Evolutionary conservation across 1,140 invertebrate species (phyloP).

Genomic region (Drosophila kikkawai): DNA sequence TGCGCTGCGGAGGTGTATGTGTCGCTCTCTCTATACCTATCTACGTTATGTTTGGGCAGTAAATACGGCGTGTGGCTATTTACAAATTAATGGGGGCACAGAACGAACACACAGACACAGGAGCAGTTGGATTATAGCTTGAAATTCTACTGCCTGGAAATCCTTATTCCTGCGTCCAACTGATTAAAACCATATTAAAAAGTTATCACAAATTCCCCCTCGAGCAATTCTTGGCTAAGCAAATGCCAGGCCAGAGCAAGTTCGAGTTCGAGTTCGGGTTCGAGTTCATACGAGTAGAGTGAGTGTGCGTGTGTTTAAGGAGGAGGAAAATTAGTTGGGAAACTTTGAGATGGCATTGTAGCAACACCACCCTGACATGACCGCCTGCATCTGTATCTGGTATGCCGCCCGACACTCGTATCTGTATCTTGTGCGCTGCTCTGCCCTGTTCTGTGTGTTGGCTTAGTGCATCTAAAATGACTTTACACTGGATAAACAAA

Average conservation of each 20-base stretch:
- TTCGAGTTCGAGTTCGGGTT: slow-evolving; percentile 11
- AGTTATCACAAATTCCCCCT: slow-evolving; percentile 61
- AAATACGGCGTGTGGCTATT: slow-evolving; percentile 37
- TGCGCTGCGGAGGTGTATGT: slow-evolving; percentile 17
- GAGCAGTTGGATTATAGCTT: slow-evolving; percentile 15
- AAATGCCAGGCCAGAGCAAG: slow-evolving; percentile 39
- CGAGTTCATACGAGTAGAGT: slow-evolving; percentile 1
- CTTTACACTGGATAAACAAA: slow-evolving; percentile 79
- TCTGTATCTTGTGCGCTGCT: slow-evolving; percentile 33
- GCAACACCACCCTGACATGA: not conserved
- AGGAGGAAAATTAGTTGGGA: slow-evolving; percentile 47
- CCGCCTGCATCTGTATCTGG: slow-evolving; percentile 53
- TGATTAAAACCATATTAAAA: slow-evolving; percentile 82
- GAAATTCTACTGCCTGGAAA: slow-evolving; percentile 19
- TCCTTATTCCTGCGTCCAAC: slow-evolving; percentile 56
- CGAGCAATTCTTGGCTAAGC: slow-evolving; percentile 46
- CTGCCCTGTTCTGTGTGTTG: slow-evolving; percentile 37
- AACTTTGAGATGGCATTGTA: slow-evolving; percentile 58
- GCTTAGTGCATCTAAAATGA: slow-evolving; percentile 76
- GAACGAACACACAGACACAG: not conserved
- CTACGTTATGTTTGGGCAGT: slow-evolving; percentile 52
- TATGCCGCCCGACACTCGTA: slow-evolving; percentile 37
- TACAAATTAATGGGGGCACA: slow-evolving; percentile 32
- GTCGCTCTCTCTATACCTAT: slow-evolving; percentile 32
- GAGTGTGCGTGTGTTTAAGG: not conserved